Percentiles rank a stretch among this genome's conserved stretches.
Evolutionary conservation across 2,113 vertebrate genomes (phyloP).

Genomic region (Motacilla alba): DNA sequence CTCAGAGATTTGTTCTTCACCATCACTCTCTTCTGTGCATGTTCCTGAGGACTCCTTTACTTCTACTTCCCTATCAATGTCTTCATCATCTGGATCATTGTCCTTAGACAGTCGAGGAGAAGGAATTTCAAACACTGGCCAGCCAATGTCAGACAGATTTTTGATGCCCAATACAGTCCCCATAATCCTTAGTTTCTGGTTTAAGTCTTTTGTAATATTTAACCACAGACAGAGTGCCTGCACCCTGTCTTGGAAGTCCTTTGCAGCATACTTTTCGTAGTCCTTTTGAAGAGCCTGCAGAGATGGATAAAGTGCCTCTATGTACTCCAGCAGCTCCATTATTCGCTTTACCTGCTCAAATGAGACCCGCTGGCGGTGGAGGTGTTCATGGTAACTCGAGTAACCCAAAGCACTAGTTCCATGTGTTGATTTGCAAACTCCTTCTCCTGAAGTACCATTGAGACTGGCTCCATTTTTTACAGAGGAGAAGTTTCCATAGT

Average conservation of each 20-base stretch:
- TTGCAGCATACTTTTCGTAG: slow-evolving; percentile 94
- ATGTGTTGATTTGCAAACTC: slow-evolving; percentile 62
- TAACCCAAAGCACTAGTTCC: slow-evolving; percentile 71
- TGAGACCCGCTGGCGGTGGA: slow-evolving; percentile 88
- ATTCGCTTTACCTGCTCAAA: slow-evolving; percentile 96
- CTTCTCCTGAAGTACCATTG: slow-evolving; percentile 71
- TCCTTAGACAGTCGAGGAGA: slow-evolving; percentile 88
- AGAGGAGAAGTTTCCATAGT: slow-evolving; percentile 81
- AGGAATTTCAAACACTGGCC: slow-evolving; percentile 98
- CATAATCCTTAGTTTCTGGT: slow-evolving; percentile 98
- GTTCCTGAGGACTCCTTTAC: slow-evolving; percentile 77
- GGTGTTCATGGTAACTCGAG: slow-evolving; percentile 83
- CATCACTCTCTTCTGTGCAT: slow-evolving; percentile 84
- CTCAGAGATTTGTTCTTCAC: slow-evolving; percentile 68
- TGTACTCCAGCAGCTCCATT: slow-evolving; percentile 94
- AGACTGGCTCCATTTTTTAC: slow-evolving; percentile 66
- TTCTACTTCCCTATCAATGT: slow-evolving; percentile 73
- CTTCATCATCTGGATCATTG: slow-evolving; percentile 77
- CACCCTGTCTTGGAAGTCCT: slow-evolving; percentile 96
- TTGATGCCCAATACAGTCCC: slow-evolving; percentile 94
- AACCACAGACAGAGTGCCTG: slow-evolving; percentile 99
- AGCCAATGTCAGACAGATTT: slow-evolving; percentile 92
- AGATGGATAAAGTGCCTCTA: slow-evolving; percentile 97
- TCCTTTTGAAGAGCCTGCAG: slow-evolving; percentile 94
- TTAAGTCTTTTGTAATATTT: slow-evolving; percentile 97